phyloP scores from a whole-genome alignment of 2,888 invertebrate genomes.

The Chelonus formosanus region DNA sequence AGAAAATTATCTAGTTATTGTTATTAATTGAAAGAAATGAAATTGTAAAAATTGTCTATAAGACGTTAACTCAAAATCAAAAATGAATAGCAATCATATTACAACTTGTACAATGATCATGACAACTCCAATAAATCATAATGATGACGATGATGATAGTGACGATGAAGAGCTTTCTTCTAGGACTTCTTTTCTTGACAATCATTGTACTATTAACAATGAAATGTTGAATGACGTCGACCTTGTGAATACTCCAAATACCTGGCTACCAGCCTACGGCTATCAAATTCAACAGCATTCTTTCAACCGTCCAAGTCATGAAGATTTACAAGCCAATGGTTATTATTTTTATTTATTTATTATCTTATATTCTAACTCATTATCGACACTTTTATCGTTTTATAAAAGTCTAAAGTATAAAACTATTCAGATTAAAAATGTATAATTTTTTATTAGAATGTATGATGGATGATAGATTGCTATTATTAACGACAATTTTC shows the following conservation, averaged over 20 bases:
- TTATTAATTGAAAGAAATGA: no score
- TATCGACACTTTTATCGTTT: conserved; percentile 2
- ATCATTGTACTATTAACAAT: conserved; percentile 35
- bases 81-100: conserved; percentile 19
- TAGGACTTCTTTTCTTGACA: conserved; percentile 34
- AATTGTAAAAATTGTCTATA: no score
- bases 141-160: conserved; percentile 40
- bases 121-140: conserved; percentile 19
- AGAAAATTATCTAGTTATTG: no score
- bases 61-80: conserved; percentile 3
- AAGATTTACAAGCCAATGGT: conserved; percentile 63
- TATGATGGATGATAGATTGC: no score
- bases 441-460: no score
- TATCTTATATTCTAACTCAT: conserved; percentile 7
- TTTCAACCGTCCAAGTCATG: conserved; percentile 63
- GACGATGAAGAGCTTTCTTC: conserved; percentile 12
- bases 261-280: conserved; percentile 83
- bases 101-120: conserved; percentile 9
- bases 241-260: conserved; percentile 71
- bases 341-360: conserved; percentile 38
- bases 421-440: no score
- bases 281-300: conserved; percentile 72
- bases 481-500: background rate
- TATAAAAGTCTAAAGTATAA: background rate
- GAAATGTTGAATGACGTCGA: conserved; percentile 51